These are phyloP conservation scores for Iselma pallidipennis DNA, from an alignment of 2,888 invertebrate genomes.

Conservation along the genomic window DNA sequence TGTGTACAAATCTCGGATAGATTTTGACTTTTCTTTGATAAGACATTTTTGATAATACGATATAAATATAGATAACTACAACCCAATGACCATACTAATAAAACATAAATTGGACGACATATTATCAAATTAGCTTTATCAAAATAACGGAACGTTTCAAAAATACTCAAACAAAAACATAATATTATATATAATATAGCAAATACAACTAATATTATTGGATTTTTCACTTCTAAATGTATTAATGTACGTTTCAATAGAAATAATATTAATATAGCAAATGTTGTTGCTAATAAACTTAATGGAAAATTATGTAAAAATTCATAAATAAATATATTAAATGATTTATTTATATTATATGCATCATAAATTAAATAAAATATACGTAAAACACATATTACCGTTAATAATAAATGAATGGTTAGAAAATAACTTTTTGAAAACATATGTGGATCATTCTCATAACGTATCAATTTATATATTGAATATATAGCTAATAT, in stretches of 20 bases:
- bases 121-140: slow-evolving; percentile 63
- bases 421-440: slow-evolving; percentile 87
- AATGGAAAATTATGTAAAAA: slow-evolving; percentile 83
- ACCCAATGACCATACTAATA: slow-evolving; percentile 82
- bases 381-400: slow-evolving; percentile 80
- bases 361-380: slow-evolving; percentile 91
- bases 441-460: slow-evolving; percentile 83
- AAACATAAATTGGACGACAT: slow-evolving; percentile 84
- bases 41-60: slow-evolving; percentile 72
- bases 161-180: slow-evolving; percentile 81
- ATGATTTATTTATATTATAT: slow-evolving; percentile 82
- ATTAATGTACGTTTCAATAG: slow-evolving; percentile 76
- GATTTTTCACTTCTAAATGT: slow-evolving; percentile 71
- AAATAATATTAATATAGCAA: slow-evolving; percentile 84
- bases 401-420: slow-evolving; percentile 79
- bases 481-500: slow-evolving; percentile 83
- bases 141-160: slow-evolving; percentile 61
- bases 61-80: slow-evolving; percentile 85
- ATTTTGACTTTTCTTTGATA: slow-evolving; percentile 77
- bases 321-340: slow-evolving; percentile 78
- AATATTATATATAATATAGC: slow-evolving; percentile 78
- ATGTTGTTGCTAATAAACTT: slow-evolving; percentile 86
- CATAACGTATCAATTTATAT: slow-evolving; percentile 83
- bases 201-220: slow-evolving; percentile 76
- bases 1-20: slow-evolving; percentile 76